phyloP scores from a whole-genome alignment of 2,113 vertebrate species.

The Sylvicapra grimmia region DNA sequence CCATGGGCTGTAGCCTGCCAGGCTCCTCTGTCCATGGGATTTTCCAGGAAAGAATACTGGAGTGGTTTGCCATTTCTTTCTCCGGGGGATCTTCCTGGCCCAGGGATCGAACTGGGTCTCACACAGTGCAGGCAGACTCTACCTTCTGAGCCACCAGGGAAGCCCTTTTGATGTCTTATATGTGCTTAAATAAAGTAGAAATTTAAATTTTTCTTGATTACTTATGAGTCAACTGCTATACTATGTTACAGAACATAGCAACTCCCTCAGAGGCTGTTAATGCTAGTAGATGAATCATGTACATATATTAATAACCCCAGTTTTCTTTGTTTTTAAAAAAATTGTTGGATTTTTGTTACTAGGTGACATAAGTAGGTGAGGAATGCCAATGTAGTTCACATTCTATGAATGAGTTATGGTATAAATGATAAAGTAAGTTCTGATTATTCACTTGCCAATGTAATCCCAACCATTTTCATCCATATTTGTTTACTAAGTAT shows the following conservation, averaged over 20 bases:
- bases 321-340: background rate
- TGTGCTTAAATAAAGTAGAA: constrained; percentile 24
- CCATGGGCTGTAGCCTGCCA: background rate
- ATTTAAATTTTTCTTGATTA: constrained; percentile 50
- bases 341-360: constrained; percentile 3
- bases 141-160: background rate
- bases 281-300: background rate
- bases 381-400: background rate
- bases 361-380: background rate
- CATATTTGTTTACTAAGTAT: background rate
- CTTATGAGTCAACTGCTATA: background rate
- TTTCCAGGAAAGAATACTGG: background rate
- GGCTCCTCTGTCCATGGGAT: background rate
- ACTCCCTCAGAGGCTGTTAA: background rate
- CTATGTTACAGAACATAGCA: background rate
- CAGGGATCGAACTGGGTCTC: background rate
- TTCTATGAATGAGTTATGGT: background rate
- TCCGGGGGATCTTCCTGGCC: background rate
- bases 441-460: background rate
- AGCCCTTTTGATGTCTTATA: background rate
- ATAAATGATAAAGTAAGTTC: background rate
- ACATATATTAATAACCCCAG: background rate
- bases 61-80: background rate
- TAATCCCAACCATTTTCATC: background rate
- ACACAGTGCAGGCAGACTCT: background rate